Percentiles rank a stretch among this genome's conserved stretches.
Evolutionary conservation across 1,140 invertebrate species (phyloP).

Genomic region (Potamilus streckersoni): DNA sequence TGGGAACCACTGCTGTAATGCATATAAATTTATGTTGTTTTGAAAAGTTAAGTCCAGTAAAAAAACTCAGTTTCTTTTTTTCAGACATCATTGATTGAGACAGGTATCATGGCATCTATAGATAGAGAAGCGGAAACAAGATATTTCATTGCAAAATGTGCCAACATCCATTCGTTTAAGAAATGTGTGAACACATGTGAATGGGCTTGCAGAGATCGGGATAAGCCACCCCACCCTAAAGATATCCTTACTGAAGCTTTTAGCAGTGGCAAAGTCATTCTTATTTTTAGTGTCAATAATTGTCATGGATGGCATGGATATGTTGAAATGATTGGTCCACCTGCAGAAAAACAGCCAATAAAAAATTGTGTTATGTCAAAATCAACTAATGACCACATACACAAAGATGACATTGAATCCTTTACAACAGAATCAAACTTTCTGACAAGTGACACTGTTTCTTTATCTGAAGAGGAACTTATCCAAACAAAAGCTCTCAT

Average conservation of each 20-base stretch:
- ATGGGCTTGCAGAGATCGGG: slow-evolving; percentile 53
- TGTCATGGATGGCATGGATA: slow-evolving; percentile 61
- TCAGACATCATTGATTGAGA: too few species aligned
- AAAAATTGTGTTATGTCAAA: not conserved
- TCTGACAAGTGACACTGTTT: too few species aligned
- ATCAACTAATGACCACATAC: too few species aligned
- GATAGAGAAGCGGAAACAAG: slow-evolving; percentile 5
- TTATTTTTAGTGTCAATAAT: slow-evolving; percentile 59
- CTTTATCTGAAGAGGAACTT: too few species aligned
- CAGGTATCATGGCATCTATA: too few species aligned
- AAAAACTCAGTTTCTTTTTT: too few species aligned
- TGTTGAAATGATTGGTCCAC: slow-evolving; percentile 31
- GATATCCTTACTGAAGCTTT: slow-evolving; percentile 37
- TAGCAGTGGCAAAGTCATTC: slow-evolving; percentile 36
- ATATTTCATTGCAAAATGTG: slow-evolving; percentile 56
- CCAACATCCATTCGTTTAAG: slow-evolving; percentile 40
- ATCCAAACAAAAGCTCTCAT: too few species aligned
- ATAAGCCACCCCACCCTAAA: slow-evolving; percentile 40
- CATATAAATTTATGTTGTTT: too few species aligned
- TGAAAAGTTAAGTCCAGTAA: too few species aligned
- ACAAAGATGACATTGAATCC: not conserved
- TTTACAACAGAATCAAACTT: too few species aligned
- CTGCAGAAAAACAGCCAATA: not conserved
- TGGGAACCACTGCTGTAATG: too few species aligned
- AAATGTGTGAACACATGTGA: slow-evolving; percentile 31